These are phyloP conservation scores for Haplochromis vanheusdeni DNA, from an alignment of 2,113 vertebrate species.

Conservation along the genomic window DNA sequence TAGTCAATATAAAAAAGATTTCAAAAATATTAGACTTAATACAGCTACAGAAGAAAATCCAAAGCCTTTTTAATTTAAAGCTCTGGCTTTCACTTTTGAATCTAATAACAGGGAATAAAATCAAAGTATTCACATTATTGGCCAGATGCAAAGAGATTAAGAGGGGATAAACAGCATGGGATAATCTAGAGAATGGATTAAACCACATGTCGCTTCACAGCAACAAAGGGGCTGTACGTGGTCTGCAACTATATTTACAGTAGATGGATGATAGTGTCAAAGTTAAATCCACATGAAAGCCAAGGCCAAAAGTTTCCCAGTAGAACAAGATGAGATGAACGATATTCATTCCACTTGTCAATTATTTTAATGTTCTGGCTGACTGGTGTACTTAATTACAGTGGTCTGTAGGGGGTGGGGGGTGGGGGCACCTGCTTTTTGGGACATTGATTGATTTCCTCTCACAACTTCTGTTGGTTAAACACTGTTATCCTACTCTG, in stretches of 20 bases:
- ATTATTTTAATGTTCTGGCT: neutral
- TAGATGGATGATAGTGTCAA: neutral
- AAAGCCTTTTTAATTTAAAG: conserved; percentile 8
- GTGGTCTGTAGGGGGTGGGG: neutral
- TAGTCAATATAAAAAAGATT: neutral
- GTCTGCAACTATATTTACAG: neutral
- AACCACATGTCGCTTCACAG: neutral
- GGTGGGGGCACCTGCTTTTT: neutral
- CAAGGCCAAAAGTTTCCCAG: neutral
- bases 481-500: neutral
- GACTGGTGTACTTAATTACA: neutral
- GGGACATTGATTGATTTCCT: neutral
- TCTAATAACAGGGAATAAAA: conserved; percentile 4
- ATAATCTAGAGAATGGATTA: conserved; percentile 1
- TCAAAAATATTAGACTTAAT: neutral
- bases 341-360: neutral
- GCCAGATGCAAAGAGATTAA: conserved; percentile 3
- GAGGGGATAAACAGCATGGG: neutral
- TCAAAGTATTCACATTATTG: conserved; percentile 11
- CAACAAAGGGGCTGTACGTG: neutral
- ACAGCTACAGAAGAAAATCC: neutral
- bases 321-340: neutral
- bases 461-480: neutral
- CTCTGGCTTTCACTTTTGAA: neutral
- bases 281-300: neutral